phyloP scores from a whole-genome alignment of 2,113 vertebrate species.

The Macquaria australasica region DNA sequence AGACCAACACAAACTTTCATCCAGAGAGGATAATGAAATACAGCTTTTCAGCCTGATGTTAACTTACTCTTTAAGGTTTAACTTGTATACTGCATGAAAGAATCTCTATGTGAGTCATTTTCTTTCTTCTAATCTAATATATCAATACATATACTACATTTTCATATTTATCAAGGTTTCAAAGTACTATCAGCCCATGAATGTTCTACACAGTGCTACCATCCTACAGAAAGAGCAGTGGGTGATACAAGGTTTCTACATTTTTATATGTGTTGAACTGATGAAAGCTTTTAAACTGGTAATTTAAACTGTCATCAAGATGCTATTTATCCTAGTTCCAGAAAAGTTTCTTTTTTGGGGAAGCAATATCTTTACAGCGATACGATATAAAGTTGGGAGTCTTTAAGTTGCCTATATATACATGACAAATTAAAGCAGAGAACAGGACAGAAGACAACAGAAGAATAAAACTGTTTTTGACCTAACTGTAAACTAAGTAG shows the following conservation, averaged over 20 bases:
- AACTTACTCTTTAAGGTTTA: too few species aligned
- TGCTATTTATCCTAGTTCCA: background rate
- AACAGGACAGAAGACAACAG: slow-evolving; percentile 1
- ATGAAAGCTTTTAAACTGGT: background rate
- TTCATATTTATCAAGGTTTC: background rate
- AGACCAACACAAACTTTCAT: too few species aligned
- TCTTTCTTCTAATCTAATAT: background rate
- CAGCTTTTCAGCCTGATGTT: too few species aligned
- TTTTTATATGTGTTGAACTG: background rate
- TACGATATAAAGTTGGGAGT: background rate
- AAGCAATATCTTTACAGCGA: background rate
- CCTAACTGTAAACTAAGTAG: slow-evolving; percentile 8
- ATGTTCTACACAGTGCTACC: background rate
- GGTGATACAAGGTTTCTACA: background rate
- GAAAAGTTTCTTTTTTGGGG: background rate
- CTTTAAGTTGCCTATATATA: background rate
- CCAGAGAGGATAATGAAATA: too few species aligned
- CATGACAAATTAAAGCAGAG: background rate
- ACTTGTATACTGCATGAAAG: too few species aligned
- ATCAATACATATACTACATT: background rate
- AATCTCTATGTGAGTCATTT: background rate
- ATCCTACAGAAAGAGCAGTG: background rate
- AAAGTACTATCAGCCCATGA: background rate
- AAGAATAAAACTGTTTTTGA: background rate
- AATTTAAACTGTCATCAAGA: background rate